Evolutionary conservation across 2,113 vertebrate species (phyloP).

Genomic region (Forbesichthys papilliferus): DNA sequence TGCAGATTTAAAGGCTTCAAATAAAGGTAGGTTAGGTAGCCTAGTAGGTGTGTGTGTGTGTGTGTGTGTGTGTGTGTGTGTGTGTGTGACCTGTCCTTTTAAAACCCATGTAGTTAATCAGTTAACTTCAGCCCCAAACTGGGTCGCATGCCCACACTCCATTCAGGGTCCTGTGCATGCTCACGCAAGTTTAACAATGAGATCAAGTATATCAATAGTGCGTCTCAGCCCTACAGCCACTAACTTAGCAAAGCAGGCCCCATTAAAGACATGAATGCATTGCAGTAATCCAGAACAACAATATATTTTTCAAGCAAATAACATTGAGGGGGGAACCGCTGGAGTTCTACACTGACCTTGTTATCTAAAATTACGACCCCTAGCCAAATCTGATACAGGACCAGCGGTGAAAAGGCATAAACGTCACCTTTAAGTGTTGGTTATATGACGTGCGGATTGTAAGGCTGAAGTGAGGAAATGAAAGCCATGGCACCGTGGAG

Average conservation of each 20-base stretch:
- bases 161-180: constrained; percentile 9
- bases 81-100: too few relatives aligned
- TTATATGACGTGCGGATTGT: constrained; percentile 12
- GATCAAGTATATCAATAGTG: constrained; percentile 52
- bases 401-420: constrained; percentile 1
- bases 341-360: too few relatives aligned
- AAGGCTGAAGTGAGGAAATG: constrained; percentile 40
- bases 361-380: background rate
- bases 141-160: constrained; percentile 45
- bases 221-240: constrained; percentile 27
- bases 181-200: too few relatives aligned
- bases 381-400: background rate
- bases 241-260: constrained; percentile 43
- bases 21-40: constrained; percentile 11
- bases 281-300: too few relatives aligned
- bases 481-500: constrained; percentile 54
- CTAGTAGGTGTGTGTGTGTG: constrained; percentile 4
- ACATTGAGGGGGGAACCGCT: too few relatives aligned
- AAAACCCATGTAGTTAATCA: too few relatives aligned
- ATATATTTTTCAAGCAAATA: too few relatives aligned
- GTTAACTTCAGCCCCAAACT: too few relatives aligned
- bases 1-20: background rate
- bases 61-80: constrained; percentile 17
- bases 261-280: background rate
- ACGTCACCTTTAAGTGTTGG: constrained; percentile 10